Conservation (phyloP, 2,888 invertebrate genomes). For the Carpatolechia fugitivella region DNA sequence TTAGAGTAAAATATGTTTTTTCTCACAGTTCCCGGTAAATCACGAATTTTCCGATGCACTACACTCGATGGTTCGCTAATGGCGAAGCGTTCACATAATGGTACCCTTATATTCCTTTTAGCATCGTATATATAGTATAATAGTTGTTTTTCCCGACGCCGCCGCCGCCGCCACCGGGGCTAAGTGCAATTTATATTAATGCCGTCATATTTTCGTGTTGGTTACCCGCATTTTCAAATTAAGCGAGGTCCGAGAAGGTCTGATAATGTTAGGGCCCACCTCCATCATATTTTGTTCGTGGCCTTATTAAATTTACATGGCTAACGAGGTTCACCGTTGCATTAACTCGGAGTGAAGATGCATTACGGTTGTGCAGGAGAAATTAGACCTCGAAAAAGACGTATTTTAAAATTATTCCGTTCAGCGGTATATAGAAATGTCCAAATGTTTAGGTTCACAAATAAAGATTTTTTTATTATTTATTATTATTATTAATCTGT, state of each 20-base stretch:
- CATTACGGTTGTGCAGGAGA: neutral
- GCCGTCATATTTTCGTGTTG: conserved; percentile 70
- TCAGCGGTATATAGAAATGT: no score
- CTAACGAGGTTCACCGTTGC: conserved; percentile 53
- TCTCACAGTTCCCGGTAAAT: neutral
- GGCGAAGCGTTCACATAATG: neutral
- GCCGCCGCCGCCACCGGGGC: no score
- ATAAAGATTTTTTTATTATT: no score
- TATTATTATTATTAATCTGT: no score
- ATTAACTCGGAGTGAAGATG: conserved; percentile 41
- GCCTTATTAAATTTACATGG: conserved; percentile 72
- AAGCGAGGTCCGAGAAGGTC: conserved; percentile 56
- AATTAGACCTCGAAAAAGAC: neutral
- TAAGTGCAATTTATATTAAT: conserved; percentile 76
- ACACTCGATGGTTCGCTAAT: conserved; percentile 8
- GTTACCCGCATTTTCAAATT: conserved; percentile 73
- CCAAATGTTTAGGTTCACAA: no score
- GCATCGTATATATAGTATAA: conserved; percentile 25
- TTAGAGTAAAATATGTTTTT: no score
- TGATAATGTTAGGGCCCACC: conserved; percentile 67
- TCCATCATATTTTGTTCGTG: conserved; percentile 66
- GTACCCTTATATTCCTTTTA: conserved; percentile 26
- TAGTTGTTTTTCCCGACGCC: conserved; percentile 60
- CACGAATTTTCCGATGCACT: neutral
- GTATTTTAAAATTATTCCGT: neutral